Evolutionary conservation across 2,888 invertebrate species (phyloP), one percentile per base, ranked within the genome.

Genomic region (Dorcus parallelipipedus): DNA sequence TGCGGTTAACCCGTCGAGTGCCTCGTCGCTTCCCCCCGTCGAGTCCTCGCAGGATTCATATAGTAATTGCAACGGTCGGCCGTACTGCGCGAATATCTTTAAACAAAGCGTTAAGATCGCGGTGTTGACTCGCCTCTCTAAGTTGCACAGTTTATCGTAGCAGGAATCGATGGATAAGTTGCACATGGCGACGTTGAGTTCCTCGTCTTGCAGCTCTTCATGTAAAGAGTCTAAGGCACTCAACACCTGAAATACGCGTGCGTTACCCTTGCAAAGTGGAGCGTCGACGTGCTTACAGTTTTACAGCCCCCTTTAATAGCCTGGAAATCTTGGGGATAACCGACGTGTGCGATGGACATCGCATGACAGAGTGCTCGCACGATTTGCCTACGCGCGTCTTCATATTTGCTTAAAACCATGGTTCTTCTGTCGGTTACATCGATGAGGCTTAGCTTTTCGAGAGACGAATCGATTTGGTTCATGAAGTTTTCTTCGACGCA

Each of bases 111-210:
- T 82, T 20, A 89, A 72, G 53, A 88, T 79, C 2, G 87, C 84
- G 9, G 83, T 82, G 66, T 88, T 88, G 6, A 88, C 85, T 71
- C 84, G 85, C 3, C 84, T 83, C 72, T 89, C 89, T 49, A 88
- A 71, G 8, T 81, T 79, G 71, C 86, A 86, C 1, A 89, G 73
- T 9, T 85, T 83, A 69, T 86, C 84, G 66, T 81, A 85, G 50
- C 85, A 74, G 1, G 83, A 83, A 69, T 86, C 84, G 58, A 83
- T 81, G 38, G 84, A 80, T 3, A 87, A 79, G 71, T 82, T 84
- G 6, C 81, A 81, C 67, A 84, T 80, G 9, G 80, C 76, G 8
- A 78, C 73, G 65, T 84, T 83, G 1, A 80, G 71, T 56, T 78
- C 76, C 3, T 77, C 75, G 64, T 77, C 72, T 5, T 79, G 71